Evolutionary conservation across 2,113 vertebrate species (phyloP).

Genomic region (Cyprinus carpio): DNA sequence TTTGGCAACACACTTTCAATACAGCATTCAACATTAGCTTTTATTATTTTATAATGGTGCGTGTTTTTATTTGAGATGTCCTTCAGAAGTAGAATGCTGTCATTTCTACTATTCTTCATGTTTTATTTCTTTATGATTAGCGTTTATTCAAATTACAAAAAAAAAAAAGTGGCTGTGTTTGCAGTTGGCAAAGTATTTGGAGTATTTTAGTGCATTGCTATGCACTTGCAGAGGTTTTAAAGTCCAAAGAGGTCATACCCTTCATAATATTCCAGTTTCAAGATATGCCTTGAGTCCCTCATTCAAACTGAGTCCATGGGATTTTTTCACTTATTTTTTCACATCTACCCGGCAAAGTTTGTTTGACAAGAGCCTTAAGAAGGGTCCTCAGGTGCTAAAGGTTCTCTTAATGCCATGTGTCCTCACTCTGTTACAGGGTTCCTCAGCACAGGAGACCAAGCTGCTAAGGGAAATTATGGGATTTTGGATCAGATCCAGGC

Average conservation of each 20-base stretch:
- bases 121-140: neutral
- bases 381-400: neutral
- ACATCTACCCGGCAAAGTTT: neutral
- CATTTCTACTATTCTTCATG: neutral
- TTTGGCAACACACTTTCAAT: no score
- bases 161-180: no score
- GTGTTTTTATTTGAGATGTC: neutral
- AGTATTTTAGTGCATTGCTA: neutral
- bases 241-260: neutral
- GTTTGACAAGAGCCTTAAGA: neutral
- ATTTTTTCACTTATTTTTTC: neutral
- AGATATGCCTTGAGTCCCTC: neutral
- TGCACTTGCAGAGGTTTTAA: neutral
- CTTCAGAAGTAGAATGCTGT: neutral
- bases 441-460: conserved; percentile 97
- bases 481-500: conserved; percentile 99
- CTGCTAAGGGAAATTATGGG: conserved; percentile 98
- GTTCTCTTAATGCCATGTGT: neutral
- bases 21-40: neutral
- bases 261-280: neutral
- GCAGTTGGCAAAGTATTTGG: neutral
- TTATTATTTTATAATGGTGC: neutral
- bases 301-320: neutral
- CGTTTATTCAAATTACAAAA: neutral
- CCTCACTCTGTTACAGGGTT: conserved; percentile 80